These are phyloP conservation scores for mouse (Mus musculus) DNA, from an alignment of 2,113 vertebrate genomes.

Conservation along the genomic window DNA sequence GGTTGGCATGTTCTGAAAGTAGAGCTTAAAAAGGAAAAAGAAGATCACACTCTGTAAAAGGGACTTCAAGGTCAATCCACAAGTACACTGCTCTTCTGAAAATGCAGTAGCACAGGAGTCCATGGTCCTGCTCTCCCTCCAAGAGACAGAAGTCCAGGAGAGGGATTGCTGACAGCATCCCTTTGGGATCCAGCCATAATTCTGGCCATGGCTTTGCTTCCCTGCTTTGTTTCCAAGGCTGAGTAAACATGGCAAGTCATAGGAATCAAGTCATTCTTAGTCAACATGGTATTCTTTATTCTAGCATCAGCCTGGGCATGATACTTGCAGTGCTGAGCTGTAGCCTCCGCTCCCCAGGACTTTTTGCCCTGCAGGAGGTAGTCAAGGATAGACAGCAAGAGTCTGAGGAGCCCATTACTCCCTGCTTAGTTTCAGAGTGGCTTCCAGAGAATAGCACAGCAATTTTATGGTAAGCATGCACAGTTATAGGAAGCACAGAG, in stretches of 20 bases:
- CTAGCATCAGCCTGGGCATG: neutral
- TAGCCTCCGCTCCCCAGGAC: neutral
- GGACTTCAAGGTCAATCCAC: neutral
- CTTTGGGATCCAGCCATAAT: neutral
- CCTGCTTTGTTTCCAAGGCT: neutral
- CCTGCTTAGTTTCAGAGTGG: neutral
- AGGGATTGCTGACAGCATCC: neutral
- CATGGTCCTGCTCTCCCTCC: fast-evolving
- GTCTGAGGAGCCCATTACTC: neutral
- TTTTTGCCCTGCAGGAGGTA: neutral
- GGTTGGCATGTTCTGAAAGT: neutral
- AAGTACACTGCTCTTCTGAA: neutral
- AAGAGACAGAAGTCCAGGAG: neutral
- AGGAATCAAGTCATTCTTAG: neutral
- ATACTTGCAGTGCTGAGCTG: neutral
- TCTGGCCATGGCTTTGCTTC: neutral
- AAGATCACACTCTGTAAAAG: too few relatives aligned
- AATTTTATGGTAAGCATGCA: neutral
- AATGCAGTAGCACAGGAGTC: fast-evolving
- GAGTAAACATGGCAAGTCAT: neutral
- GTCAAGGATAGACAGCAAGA: neutral
- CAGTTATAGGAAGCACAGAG: too few relatives aligned
- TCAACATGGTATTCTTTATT: neutral
- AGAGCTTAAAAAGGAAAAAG: too few relatives aligned
- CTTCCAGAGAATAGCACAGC: neutral